Evolutionary conservation across 1,140 invertebrate species (phyloP), one percentile per base, ranked within the genome.

Genomic region (Araneus ventricosus): DNA sequence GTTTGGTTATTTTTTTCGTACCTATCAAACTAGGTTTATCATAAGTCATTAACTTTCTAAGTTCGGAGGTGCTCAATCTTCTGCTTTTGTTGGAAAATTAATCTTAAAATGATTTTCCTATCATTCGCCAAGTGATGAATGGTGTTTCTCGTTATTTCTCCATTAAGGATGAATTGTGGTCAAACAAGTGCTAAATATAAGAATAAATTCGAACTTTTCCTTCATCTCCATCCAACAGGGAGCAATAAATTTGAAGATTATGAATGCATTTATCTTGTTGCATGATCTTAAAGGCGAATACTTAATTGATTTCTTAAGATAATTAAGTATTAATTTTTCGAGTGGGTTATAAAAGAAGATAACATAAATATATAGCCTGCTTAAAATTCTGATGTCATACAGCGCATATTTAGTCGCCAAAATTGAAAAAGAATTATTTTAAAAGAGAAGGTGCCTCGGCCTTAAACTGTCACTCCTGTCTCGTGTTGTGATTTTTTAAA

Each of bases 131-230:
- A 75, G 14, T 75, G 67, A 34, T 75, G 27, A 75, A 75, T 30
- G 1, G 67, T 75, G 27, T 20, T 27, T 20, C 27, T 30, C 14
- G 67, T 75, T 75, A 75, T 75, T 37, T 75, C 67, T 75, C 63
- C 63, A 67, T 67, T 67, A 75, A 75, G 14, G 30, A 75, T 75
- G 30, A 75, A 75, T 75, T 75, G 27, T 37, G 27, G 67, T 34
- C 27, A 75, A 75, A 37, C 27, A 75, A 75, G 27, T 20, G 30
- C 27, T 75, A 30, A 75, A 34, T 30, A 75, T 20, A 30, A 34
- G 34, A 75, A 30, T 30, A 8, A 45, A 45, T 45, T 20, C 22
- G 59, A 61, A 61, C 17, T n/a, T n/a, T 61, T 2, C 30, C 14
- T 34, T 3, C 67, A 34, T 75, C 27, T 75, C 34, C 17, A 75